Base-by-base conservation (phyloP, 2,797 vertebrate genomes). In the Clamator glandarius region DNA sequence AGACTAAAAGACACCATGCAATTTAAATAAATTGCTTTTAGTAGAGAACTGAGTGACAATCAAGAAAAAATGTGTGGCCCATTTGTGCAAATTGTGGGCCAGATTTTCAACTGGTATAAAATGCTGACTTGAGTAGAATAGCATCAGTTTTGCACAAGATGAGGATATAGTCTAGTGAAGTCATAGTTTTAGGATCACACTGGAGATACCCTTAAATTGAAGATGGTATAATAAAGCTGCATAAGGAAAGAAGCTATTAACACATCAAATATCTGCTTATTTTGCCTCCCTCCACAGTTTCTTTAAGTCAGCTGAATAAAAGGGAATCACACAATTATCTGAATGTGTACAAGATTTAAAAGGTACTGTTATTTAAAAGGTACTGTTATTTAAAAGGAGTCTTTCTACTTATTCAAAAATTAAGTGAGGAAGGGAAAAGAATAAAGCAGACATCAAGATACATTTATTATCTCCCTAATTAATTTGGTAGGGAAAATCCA, bases 21-120 rank as follows among this genome's bases (percentile, higher is more conserved):
- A 95, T 96, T 94, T 83, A 48, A 93, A 86, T 80, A 73, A 95
- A 96, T 90, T 92, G 81, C 87, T 88, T 86, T 91, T 87, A 77
- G 81, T 87, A 54, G 76, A 54, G 68, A 51, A 64, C 92, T 33
- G 67, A 86, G 87, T 39, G 62, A 70, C 67, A 88, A 70, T 25
- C 78, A 50, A 69, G 35, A 61, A 54, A 75, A 69, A 67, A 58
- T 7, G 85, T 85, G 42, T 36, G 55, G 72, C 41, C 55, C 52
- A 12, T 46, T 96, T 93, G 51, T 83, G 59, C 48, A 66, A 66
- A 66, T 31, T 24, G 42, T 41, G 66, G 85, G 79, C 41, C 66
- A 48, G 62, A 35, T 55, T 86, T 87, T 77, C 57, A 72, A 14
- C 1, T 54, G 11, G 33, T 68, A 41, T 12, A 46, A 92, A 94